Conservation (phyloP, 2,888 invertebrate species). For the Cryptocephalus moraei region DNA sequence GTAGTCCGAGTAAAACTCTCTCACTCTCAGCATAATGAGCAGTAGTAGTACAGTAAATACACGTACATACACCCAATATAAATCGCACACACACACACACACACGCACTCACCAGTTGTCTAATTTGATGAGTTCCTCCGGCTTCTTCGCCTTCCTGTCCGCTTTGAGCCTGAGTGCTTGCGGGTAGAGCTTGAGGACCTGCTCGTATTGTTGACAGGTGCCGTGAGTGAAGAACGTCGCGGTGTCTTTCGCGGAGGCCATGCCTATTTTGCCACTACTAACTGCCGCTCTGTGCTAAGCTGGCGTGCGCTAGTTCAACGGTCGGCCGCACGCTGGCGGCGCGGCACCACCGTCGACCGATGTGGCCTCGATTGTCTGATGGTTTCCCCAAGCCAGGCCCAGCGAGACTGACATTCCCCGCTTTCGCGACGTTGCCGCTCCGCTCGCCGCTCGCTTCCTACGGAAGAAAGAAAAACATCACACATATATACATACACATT, state of each 20-base stretch:
- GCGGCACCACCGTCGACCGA: constrained; percentile 22
- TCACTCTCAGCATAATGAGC: too few species aligned
- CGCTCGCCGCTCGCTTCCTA: too few species aligned
- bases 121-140: constrained; percentile 88
- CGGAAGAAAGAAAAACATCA: too few species aligned
- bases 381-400: constrained; percentile 33
- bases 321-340: constrained; percentile 16
- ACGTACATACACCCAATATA: too few species aligned
- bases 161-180: constrained; percentile 86
- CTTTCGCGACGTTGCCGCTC: constrained; percentile 17
- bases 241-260: constrained; percentile 52
- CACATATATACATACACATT: neutral
- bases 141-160: constrained; percentile 82
- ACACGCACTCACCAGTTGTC: constrained; percentile 80
- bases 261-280: constrained; percentile 23
- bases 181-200: constrained; percentile 83
- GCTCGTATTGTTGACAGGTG: constrained; percentile 75
- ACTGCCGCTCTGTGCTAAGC: constrained; percentile 17
- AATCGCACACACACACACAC: constrained; percentile 4
- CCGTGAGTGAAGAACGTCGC: constrained; percentile 90
- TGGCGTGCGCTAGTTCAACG: constrained; percentile 21
- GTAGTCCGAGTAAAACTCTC: too few species aligned
- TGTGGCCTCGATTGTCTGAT: constrained; percentile 32
- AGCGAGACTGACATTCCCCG: constrained; percentile 35
- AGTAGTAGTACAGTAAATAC: constrained; percentile 5